These are phyloP conservation scores for Physella acuta DNA, from an alignment of 1,140 invertebrate genomes.

Conservation along the genomic window DNA sequence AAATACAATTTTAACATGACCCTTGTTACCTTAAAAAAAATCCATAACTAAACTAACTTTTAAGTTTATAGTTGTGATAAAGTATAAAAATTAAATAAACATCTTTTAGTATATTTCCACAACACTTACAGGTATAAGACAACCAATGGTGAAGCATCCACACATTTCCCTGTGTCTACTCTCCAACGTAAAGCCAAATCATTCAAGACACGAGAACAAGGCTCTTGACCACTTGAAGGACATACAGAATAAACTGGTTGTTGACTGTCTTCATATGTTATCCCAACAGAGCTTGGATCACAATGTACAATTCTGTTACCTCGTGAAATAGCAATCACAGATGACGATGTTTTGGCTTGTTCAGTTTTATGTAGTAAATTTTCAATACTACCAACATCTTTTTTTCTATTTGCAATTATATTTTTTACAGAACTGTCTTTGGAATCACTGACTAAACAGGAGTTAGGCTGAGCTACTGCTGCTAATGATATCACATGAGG, in stretches of 20 bases:
- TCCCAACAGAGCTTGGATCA: neutral
- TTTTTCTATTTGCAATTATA: neutral
- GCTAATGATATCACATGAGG: no score
- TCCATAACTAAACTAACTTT: no score
- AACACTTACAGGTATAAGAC: conserved; percentile 37
- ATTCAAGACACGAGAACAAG: neutral
- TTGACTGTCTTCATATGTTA: neutral
- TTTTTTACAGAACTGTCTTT: neutral
- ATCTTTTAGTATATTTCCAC: no score
- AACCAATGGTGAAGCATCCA: conserved; percentile 70
- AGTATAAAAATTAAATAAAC: no score
- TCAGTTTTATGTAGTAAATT: neutral
- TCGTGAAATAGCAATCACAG: neutral
- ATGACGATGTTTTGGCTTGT: neutral
- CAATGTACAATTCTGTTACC: neutral
- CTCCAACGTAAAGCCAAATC: conserved; percentile 56
- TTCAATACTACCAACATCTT: neutral
- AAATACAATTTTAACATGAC: no score
- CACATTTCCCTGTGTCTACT: conserved; percentile 71
- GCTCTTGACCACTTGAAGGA: neutral
- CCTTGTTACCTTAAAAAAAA: no score
- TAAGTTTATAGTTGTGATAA: no score
- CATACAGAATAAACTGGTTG: no score
- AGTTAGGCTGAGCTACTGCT: no score
- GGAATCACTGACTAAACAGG: no score